Percentiles rank a stretch among this genome's conserved stretches.
Conservation (phyloP, 2,888 invertebrate genomes). For the Agrotis ipsilon region DNA sequence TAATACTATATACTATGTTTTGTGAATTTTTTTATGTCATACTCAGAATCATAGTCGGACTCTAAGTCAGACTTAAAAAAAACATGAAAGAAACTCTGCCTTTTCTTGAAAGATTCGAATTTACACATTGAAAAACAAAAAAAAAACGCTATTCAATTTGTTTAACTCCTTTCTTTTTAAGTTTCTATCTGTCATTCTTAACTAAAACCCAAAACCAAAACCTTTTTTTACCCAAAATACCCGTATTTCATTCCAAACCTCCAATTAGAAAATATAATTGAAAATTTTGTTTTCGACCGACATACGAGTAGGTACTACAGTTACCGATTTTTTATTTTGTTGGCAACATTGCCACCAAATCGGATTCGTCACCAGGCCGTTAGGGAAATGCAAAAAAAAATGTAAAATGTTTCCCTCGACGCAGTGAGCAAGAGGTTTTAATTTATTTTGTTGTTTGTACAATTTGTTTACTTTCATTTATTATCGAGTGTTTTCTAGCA, state of each 20-base stretch:
- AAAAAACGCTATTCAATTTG: too few relatives aligned
- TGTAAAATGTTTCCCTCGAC: conserved; percentile 37
- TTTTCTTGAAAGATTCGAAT: too few relatives aligned
- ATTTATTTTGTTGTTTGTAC: conserved; percentile 52
- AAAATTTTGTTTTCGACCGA: conserved; percentile 21
- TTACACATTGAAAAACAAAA: too few relatives aligned
- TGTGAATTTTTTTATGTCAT: too few relatives aligned
- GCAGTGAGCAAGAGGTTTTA: conserved; percentile 41
- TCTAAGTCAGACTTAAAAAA: too few relatives aligned
- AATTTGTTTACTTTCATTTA: conserved; percentile 27
- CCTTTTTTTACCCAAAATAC: background rate
- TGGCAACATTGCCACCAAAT: conserved; percentile 34
- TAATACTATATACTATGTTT: too few relatives aligned
- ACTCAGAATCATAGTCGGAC: too few relatives aligned
- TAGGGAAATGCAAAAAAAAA: conserved; percentile 56
- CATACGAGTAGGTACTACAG: background rate
- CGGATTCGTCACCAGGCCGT: conserved; percentile 26
- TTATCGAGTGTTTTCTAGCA: background rate
- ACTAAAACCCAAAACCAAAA: background rate
- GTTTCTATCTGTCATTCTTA: background rate
- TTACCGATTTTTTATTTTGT: conserved; percentile 48
- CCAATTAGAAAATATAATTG: conserved; percentile 37
- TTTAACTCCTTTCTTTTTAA: background rate
- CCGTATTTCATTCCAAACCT: background rate
- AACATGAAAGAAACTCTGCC: too few relatives aligned